Base-by-base conservation (phyloP, 2,797 vertebrate genomes). In the Micropoecilia bifurca region DNA sequence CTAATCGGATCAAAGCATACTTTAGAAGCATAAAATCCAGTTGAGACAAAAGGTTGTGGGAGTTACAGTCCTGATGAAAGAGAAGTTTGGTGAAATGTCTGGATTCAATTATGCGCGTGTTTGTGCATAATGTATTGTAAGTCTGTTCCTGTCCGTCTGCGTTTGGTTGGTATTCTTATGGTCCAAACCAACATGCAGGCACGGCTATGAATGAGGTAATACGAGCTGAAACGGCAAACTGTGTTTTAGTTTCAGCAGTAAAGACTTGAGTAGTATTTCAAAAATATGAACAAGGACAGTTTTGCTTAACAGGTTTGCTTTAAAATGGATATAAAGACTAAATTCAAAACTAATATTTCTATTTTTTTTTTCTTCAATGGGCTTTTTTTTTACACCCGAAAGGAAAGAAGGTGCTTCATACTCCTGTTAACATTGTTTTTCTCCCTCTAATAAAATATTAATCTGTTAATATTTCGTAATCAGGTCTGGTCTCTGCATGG, bases 1-100 rank as follows among this genome's bases (percentile, higher is more conserved):
- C 57, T 22, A 14, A 68, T 71, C 57, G 86, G 92, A 96, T 95
- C 94, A 94, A 94, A 94, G 93, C 88, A 30, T 75, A 83, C 81
- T 89, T 88, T 79, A 59, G 80, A 85, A 88, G 85, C 85, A 82
- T 75, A 74, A 36, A 13, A 39, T 91, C 79, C 92, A 90, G 92
- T 90, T 91, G 88, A 92, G 89, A 88, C 82, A 83, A 91, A 87
- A 89, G 90, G 88, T 78, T 77, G 87, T 79, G 81, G 83, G 85
- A 83, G 79, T 87, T 86, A 79, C 68, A 74, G 77, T 72, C 50
- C 53, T 73, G 87, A 88, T 91, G 87, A 87, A 90, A 89, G 87
- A 90, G 91, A 90, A 75, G 88, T 55, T 55, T 12, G 86, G 74
- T 68, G 48, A 73, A 83, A 78, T 83, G 77, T 88, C 85, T 90